Evolutionary conservation across 2,113 vertebrate genomes (phyloP).

Genomic region (Cygnus atratus): DNA sequence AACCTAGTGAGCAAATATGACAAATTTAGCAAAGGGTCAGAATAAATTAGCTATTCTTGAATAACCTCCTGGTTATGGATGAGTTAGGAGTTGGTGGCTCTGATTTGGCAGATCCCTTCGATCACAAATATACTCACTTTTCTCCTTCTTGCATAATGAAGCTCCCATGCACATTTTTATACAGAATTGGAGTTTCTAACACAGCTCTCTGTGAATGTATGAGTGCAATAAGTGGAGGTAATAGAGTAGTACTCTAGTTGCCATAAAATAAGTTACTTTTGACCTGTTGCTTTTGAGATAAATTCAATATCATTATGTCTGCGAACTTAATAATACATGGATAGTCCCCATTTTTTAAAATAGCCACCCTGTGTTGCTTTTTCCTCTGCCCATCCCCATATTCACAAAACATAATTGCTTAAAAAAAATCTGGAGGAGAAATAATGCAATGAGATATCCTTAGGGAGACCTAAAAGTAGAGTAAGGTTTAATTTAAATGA

Average conservation of each 20-base stretch:
- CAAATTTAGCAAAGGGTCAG: background rate
- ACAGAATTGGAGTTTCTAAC: background rate
- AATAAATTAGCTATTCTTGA: background rate
- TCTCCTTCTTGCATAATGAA: background rate
- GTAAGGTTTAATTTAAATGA: rapidly evolving
- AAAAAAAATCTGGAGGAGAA: background rate
- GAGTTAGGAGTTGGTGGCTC: background rate
- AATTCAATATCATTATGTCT: background rate
- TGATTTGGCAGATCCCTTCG: background rate
- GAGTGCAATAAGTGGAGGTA: background rate
- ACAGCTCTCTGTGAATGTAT: background rate
- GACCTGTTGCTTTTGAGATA: background rate
- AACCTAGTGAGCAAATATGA: background rate
- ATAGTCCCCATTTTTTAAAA: background rate
- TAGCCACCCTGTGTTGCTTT: background rate
- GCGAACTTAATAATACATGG: background rate
- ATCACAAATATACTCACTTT: background rate
- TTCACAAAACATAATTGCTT: background rate
- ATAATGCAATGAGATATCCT: background rate
- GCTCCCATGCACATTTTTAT: background rate
- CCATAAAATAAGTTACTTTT: background rate
- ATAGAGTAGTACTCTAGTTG: background rate
- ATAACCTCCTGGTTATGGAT: background rate
- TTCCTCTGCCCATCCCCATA: background rate
- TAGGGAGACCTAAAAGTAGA: background rate